Evolutionary conservation across 1,140 invertebrate genomes (phyloP).

Genomic region (Epicauta chinensis): DNA sequence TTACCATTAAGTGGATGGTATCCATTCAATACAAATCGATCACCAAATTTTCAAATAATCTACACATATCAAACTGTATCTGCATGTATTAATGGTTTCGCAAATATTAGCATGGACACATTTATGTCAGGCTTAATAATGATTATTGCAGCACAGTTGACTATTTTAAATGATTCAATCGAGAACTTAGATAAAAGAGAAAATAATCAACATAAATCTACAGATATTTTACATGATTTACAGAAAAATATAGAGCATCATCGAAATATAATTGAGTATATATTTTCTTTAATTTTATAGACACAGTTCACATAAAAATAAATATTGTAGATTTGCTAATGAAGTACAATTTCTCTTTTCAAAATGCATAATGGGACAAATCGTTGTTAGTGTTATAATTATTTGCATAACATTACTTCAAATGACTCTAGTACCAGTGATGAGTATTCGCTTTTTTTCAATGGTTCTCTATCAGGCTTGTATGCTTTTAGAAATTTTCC

Average conservation of each 20-base stretch:
- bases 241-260: no score
- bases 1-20: slow-evolving; percentile 32
- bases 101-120: slow-evolving; percentile 19
- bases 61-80: slow-evolving; percentile 20
- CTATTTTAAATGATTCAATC: slow-evolving; percentile 1
- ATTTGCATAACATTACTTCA: slow-evolving; percentile 26
- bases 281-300: no score
- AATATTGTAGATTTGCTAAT: slow-evolving; percentile 23
- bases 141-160: slow-evolving; percentile 10
- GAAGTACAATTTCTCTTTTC: slow-evolving; percentile 25
- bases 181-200: no score
- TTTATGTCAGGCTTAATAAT: slow-evolving; percentile 12
- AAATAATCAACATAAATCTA: no score
- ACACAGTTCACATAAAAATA: no score
- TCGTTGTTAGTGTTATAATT: slow-evolving; percentile 22
- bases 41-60: slow-evolving; percentile 22
- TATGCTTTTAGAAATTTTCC: slow-evolving; percentile 32
- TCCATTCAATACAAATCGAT: slow-evolving; percentile 25
- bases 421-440: slow-evolving; percentile 17
- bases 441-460: slow-evolving; percentile 28
- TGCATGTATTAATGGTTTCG: slow-evolving; percentile 6
- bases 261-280: no score
- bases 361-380: slow-evolving; percentile 20
- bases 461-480: slow-evolving; percentile 31
- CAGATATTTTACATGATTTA: no score